A percentile compares a stretch with the other conserved stretches of the same genome.
Evolutionary conservation across 1,140 invertebrate genomes (phyloP).

Genomic region (Ceratosolen fusciceps): DNA sequence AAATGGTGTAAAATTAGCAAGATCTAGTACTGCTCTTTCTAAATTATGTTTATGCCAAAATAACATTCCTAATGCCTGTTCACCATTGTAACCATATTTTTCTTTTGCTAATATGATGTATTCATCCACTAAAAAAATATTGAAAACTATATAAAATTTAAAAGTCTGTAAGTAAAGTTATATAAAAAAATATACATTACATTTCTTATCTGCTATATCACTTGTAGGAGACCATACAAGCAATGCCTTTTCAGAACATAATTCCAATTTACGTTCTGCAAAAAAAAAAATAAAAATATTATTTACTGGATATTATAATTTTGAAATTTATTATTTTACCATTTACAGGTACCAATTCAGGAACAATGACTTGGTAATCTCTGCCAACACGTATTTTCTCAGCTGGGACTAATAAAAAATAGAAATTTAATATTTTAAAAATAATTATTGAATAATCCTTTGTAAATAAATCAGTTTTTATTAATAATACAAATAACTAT

Average conservation of each 20-base stretch:
- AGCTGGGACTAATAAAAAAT: conserved; percentile 75
- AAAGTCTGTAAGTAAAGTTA: conserved; percentile 40
- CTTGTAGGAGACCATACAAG: conserved; percentile 95
- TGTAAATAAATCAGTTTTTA: too few relatives aligned
- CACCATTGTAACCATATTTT: conserved; percentile 97
- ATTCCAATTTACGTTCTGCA: conserved; percentile 66
- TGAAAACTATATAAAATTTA: conserved; percentile 8
- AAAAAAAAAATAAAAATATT: conserved; percentile 51
- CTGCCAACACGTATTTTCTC: conserved; percentile 94
- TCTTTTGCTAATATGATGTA: conserved; percentile 96
- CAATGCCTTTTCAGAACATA: conserved; percentile 84
- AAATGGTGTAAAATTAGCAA: conserved; percentile 97
- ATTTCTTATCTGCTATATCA: conserved; percentile 87
- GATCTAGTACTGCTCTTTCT: conserved; percentile 90
- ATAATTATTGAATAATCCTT: not conserved
- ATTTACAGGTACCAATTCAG: conserved; percentile 77
- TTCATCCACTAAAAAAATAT: conserved; percentile 86
- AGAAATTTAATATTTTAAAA: not conserved
- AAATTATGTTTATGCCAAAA: conserved; percentile 99
- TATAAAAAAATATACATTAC: conserved; percentile 76
- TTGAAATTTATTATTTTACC: conserved; percentile 68
- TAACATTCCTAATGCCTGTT: conserved; percentile 97
- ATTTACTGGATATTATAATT: conserved; percentile 18
- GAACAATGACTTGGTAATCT: conserved; percentile 93
- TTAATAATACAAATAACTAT: not conserved